Base-by-base conservation (phyloP, 2,113 vertebrate species). In the Calypte anna region DNA sequence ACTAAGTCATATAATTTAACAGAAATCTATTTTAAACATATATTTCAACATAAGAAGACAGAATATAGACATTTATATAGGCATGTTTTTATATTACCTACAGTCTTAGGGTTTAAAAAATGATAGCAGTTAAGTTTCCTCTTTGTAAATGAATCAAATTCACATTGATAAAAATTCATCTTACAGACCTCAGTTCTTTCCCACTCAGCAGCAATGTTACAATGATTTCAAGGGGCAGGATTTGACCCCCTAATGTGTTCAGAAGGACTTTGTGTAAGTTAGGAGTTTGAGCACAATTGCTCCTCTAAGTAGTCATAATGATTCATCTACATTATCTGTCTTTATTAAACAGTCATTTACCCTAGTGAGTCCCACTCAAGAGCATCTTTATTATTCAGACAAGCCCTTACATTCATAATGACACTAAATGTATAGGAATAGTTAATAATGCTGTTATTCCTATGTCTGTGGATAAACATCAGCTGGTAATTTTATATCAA, bases 331-430 rank as follows among this genome's bases (percentile, higher is more conserved):
- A 90, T 96, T 96, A 96, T 96, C 88, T 94, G 88, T 96, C 96
- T 96, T 96, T 96, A 95, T 97, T 96, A 97, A 96, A 93, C 64
- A 94, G 94, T 80, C 90, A 95, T 96, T 96, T 96, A 91, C 91
- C 79, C 91, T 78, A 36, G 79, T 72, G 88, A 91, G 91, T 90
- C 85, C 90, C 48, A 88, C 91, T 96, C 93, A 96, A 93, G 94
- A 91, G 91, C 96, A 95, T 88, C 91, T 94, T 95, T 93, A 94
- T 93, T 93, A 96, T 95, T 94, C 91, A 91, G 85, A 94, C 88
- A 96, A 95, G 75, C 46, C 82, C 73, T 93, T 88, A 81, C 80
- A 93, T 88, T 91, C 85, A 83, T 82, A 93, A 94, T 88, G 93
- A 86, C 93, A 95, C 72, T 78, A 96, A 96, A 96, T 88, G 75